Conservation (phyloP, 2,113 vertebrate species). For the Brachirus orientalis region DNA sequence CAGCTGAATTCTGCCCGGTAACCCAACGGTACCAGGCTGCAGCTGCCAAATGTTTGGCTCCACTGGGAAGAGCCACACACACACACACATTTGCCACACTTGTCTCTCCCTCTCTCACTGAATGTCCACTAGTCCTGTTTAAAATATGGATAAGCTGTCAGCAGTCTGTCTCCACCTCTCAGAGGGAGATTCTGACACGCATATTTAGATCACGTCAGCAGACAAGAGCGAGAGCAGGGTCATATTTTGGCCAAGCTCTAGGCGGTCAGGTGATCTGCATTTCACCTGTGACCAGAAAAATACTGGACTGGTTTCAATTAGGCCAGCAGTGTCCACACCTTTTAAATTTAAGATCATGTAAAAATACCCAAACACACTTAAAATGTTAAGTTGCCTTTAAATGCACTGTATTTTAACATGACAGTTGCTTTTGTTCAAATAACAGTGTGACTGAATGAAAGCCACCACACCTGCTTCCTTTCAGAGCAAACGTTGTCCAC, state of each 20-base stretch:
- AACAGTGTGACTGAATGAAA: too few relatives aligned
- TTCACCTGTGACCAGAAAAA: too few relatives aligned
- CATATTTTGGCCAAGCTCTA: constrained; percentile 23
- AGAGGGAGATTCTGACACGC: constrained; percentile 33
- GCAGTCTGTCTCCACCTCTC: constrained; percentile 44
- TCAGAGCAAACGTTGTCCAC: too few relatives aligned
- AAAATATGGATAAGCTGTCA: constrained; percentile 77
- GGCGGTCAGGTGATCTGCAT: constrained; percentile 9
- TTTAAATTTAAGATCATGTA: too few relatives aligned
- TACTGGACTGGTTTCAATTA: too few relatives aligned
- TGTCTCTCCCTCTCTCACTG: constrained; percentile 6
- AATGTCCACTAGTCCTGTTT: constrained; percentile 47
- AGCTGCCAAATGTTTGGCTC: constrained; percentile 46
- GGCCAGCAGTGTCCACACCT: too few relatives aligned
- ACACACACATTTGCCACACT: constrained; percentile 18
- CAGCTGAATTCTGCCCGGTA: constrained; percentile 68
- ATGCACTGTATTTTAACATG: too few relatives aligned
- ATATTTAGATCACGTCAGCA: constrained; percentile 68
- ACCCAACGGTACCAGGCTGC: constrained; percentile 51
- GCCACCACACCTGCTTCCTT: too few relatives aligned
- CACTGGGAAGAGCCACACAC: too few relatives aligned
- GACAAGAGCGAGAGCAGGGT: constrained; percentile 52
- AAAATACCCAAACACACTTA: too few relatives aligned
- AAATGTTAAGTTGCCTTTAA: too few relatives aligned
- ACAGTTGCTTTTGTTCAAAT: too few relatives aligned